These are phyloP conservation scores for Natrix natrix DNA, from an alignment of 2,797 vertebrate genomes.

Conservation along the genomic window DNA sequence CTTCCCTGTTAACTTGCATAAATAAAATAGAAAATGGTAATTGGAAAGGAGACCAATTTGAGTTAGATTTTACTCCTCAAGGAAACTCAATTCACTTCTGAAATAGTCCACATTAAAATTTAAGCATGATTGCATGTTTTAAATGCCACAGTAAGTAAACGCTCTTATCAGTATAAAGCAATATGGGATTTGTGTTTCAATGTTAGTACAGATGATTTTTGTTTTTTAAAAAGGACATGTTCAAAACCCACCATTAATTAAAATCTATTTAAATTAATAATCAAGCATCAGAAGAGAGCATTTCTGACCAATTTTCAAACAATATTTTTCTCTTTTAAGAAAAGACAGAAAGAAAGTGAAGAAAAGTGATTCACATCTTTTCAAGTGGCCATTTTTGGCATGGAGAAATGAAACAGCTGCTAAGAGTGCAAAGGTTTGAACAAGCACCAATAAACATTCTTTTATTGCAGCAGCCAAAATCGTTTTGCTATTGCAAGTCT, in stretches of 20 bases:
- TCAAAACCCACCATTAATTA: constrained; percentile 14
- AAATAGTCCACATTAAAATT: constrained; percentile 35
- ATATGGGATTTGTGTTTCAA: not conserved
- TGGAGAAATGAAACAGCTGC: not conserved
- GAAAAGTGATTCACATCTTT: not conserved
- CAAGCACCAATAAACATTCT: not conserved
- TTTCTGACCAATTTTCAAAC: not conserved
- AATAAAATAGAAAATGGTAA: constrained; percentile 51
- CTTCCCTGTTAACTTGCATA: constrained; percentile 35
- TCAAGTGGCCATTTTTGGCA: not conserved
- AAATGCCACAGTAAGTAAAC: constrained; percentile 1
- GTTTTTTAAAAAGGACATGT: not conserved
- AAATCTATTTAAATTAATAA: constrained; percentile 28
- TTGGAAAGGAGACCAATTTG: constrained; percentile 33
- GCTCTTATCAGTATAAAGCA: constrained; percentile 31
- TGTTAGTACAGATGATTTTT: not conserved
- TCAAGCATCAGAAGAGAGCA: not conserved
- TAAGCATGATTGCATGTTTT: constrained; percentile 42
- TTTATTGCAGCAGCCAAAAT: not conserved
- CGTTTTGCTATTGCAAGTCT: not conserved
- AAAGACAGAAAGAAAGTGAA: not conserved
- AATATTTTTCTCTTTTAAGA: not conserved
- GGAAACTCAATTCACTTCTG: constrained; percentile 32
- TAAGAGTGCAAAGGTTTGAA: constrained; percentile 13
- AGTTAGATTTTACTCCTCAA: constrained; percentile 30